Base-by-base conservation (phyloP, 2,113 vertebrate species). In the Xiphophorus couchianus region DNA sequence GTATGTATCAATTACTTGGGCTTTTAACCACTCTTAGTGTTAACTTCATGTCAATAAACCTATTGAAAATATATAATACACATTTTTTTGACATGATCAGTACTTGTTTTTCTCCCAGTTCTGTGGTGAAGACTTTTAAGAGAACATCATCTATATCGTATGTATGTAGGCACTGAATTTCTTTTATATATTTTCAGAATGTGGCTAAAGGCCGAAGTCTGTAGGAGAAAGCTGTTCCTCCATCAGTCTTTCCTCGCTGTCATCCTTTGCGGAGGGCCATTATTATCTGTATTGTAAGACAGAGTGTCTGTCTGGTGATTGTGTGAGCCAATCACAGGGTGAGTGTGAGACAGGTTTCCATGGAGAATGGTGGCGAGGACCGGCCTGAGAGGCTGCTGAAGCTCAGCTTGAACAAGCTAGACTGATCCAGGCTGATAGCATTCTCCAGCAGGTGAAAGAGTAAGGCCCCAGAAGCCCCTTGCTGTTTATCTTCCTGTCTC, bases 211-310 rank as follows among this genome's bases (percentile, higher is more conserved):
- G 84, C 83, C 74, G 86, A 51, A 77, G 69, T 86, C 68, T 80
- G 72, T 29, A 74, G 81, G 74, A 76, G 80, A 84, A 76, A 67
- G 19, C 29, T 69, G 33, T 83, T 79, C 80, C 74, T 85, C 73
- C 80, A 86, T 89, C 84, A 84, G 73, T 87, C 74, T 72, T 73
- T 66, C 76, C 68, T 64, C 60, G 74, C 80, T 87, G 83, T 85
- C 77, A 75, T 91, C 78, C 74, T 82, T 69, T 58, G 71, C 64
- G 2, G 77, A 85, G 82, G 86, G 67, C 84, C 82, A 74, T 87
- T 90, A 89, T 89, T 90, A 86, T 89, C 88, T 72, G 84, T 84
- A 85, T 84, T 86, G 84, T 87, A 90, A 91, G 90, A 91, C 86
- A 74, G 84, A 87, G 87, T 90, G 76, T 83, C 90, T 85, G 87